Conservation (phyloP, 2,888 invertebrate genomes). For the Catocala nupta region DNA sequence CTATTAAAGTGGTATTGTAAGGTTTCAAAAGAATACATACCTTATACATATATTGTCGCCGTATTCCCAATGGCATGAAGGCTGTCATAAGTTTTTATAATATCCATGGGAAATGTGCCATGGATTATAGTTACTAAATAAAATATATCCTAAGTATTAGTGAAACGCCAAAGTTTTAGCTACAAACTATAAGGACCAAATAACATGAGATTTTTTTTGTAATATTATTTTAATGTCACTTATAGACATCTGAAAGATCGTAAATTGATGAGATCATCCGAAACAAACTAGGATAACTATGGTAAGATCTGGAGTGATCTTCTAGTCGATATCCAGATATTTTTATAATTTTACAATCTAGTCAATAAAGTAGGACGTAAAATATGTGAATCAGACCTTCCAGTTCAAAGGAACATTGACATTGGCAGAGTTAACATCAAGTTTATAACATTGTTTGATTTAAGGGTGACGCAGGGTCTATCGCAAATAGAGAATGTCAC, state of each 20-base stretch:
- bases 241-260: slow-evolving; percentile 2
- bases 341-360: slow-evolving; percentile 36
- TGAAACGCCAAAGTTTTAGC: slow-evolving; percentile 12
- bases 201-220: slow-evolving; percentile 3
- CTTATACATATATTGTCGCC: no score
- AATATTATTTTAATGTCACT: neutral
- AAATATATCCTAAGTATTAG: neutral
- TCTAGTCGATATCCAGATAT: slow-evolving; percentile 42
- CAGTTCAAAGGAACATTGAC: slow-evolving; percentile 42
- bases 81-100: no score
- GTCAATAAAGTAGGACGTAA: slow-evolving; percentile 26
- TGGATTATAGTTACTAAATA: neutral
- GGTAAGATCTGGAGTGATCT: slow-evolving; percentile 12
- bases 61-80: no score
- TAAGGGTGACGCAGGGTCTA: neutral
- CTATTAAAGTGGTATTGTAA: no score
- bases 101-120: no score
- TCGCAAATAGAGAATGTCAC: neutral
- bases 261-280: slow-evolving; percentile 8
- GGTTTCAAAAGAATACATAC: no score
- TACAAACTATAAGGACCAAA: slow-evolving; percentile 32
- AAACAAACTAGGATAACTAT: no score
- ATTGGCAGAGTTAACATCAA: slow-evolving; percentile 30
- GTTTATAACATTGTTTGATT: slow-evolving; percentile 12
- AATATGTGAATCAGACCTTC: neutral